A percentile compares a stretch with the other conserved stretches of the same genome.
These are phyloP conservation scores for Hippocampus comes DNA, from an alignment of 2,113 vertebrate species.

Conservation along the genomic window DNA sequence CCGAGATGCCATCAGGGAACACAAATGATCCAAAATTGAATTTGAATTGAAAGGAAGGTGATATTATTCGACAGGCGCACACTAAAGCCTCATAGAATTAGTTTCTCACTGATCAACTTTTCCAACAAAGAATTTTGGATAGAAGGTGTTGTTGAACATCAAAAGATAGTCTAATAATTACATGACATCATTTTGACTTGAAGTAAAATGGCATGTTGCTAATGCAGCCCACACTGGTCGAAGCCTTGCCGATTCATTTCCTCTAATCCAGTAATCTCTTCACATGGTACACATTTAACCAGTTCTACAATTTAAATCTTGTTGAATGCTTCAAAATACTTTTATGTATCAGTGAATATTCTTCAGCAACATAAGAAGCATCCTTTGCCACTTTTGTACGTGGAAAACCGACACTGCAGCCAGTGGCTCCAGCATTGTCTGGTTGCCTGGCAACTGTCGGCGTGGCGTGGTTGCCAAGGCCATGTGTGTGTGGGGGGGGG, in stretches of 20 bases:
- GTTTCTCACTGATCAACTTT: constrained; percentile 26
- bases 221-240: constrained; percentile 56
- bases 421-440: constrained; percentile 72
- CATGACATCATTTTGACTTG: constrained; percentile 57
- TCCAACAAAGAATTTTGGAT: background rate
- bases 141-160: constrained; percentile 12
- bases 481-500: constrained; percentile 30
- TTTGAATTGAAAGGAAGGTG: background rate
- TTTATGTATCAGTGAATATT: constrained; percentile 1
- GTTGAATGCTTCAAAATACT: constrained; percentile 3
- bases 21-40: background rate
- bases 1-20: background rate
- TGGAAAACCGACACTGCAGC: constrained; percentile 63
- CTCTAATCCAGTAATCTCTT: constrained; percentile 52
- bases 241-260: constrained; percentile 63
- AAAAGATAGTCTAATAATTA: constrained; percentile 4
- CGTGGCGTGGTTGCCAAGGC: constrained; percentile 76
- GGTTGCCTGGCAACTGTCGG: constrained; percentile 76
- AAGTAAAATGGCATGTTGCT: constrained; percentile 60
- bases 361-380: constrained; percentile 11
- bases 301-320: background rate
- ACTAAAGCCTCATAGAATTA: background rate
- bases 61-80: background rate
- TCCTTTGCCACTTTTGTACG: constrained; percentile 31
- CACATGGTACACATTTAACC: constrained; percentile 2